Conservation (phyloP, 2,888 invertebrate species). For the Hybos culiciformis region DNA sequence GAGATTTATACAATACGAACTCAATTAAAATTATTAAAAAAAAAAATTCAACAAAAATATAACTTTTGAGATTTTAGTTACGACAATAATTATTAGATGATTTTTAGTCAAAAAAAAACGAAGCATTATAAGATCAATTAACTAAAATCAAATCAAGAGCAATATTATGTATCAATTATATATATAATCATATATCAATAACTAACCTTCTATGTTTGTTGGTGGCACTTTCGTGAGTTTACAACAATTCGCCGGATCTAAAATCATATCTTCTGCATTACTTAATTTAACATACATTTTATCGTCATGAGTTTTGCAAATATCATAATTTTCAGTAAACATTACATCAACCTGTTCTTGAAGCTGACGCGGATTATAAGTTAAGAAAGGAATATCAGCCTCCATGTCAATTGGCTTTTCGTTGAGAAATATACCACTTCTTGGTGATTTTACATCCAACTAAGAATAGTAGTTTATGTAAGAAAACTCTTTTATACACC, state of each 20-base stretch:
- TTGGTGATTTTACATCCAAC: slow-evolving; percentile 16
- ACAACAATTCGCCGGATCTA: slow-evolving; percentile 17
- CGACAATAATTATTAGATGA: too few relatives aligned
- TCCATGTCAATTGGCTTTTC: slow-evolving; percentile 21
- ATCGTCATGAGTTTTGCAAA: not conserved
- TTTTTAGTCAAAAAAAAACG: too few relatives aligned
- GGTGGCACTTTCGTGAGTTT: slow-evolving; percentile 7
- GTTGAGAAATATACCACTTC: slow-evolving; percentile 29
- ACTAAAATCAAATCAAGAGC: too few relatives aligned
- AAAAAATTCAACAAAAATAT: too few relatives aligned
- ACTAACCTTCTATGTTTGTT: not conserved
- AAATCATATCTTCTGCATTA: slow-evolving; percentile 20
- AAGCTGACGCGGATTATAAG: slow-evolving; percentile 30
- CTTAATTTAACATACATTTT: slow-evolving; percentile 8
- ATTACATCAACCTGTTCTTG: slow-evolving; percentile 23
- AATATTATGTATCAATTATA: too few relatives aligned
- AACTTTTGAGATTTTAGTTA: too few relatives aligned
- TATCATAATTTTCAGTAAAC: not conserved
- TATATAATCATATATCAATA: not conserved
- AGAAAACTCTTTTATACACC: too few relatives aligned
- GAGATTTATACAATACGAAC: too few relatives aligned
- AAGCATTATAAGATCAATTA: too few relatives aligned
- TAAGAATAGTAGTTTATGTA: not conserved
- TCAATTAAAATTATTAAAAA: too few relatives aligned
- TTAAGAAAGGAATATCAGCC: slow-evolving; percentile 22